Conservation (phyloP, 2,888 invertebrate species). For the Diplazon laetatorius region DNA sequence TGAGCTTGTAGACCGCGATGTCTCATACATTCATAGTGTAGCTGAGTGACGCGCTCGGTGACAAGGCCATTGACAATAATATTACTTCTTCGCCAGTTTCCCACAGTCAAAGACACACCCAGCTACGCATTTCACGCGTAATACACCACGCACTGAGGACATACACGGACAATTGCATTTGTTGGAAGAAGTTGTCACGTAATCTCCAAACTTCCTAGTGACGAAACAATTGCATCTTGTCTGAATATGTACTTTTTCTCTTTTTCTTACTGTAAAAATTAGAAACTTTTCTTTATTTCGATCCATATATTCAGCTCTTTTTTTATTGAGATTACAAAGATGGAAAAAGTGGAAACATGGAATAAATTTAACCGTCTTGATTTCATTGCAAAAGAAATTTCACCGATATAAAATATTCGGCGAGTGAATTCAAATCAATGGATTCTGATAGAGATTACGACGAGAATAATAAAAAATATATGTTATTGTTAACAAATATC, state of each 20-base stretch:
- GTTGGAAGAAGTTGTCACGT: background rate
- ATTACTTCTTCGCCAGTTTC: conserved; percentile 53
- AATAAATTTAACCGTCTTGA: no score
- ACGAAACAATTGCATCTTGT: background rate
- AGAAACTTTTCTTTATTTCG: no score
- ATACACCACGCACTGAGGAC: conserved; percentile 28
- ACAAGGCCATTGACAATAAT: conserved; percentile 73
- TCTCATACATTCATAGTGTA: conserved; percentile 38
- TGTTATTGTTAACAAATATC: no score
- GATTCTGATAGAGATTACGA: no score
- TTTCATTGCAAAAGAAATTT: no score
- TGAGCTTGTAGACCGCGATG: conserved; percentile 44
- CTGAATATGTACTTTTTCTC: background rate
- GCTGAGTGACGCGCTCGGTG: conserved; percentile 58
- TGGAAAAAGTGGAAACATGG: no score
- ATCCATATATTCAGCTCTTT: no score
- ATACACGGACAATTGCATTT: conserved; percentile 34
- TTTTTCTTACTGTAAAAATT: background rate
- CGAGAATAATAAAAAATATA: no score
- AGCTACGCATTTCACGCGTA: conserved; percentile 38
- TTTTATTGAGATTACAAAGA: no score
- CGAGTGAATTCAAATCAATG: no score
- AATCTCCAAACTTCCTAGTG: conserved; percentile 13
- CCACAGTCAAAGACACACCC: conserved; percentile 65
- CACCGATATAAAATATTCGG: no score